Percentiles rank a stretch among this genome's conserved stretches.
phyloP scores from a whole-genome alignment of 2,888 invertebrate genomes.

The Mimachlamys varia region DNA sequence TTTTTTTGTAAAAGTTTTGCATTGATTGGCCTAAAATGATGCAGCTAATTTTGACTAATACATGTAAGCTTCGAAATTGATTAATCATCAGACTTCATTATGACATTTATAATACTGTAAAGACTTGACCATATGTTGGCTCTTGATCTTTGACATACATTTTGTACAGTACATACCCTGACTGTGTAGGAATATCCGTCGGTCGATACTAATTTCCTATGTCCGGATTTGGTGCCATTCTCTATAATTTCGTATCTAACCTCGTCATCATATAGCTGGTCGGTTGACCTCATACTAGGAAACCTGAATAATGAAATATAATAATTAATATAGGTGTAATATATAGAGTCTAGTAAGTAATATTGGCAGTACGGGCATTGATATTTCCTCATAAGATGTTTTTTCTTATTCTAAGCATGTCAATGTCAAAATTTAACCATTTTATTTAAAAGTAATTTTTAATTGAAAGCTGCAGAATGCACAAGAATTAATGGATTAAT shows the following conservation, averaged over 20 bases:
- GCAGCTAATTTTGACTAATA: too few species aligned
- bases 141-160: not conserved
- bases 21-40: too few species aligned
- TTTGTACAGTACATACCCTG: not conserved
- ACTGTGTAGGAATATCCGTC: conserved; percentile 20
- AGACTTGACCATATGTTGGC: not conserved
- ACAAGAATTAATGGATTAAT: too few species aligned
- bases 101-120: not conserved
- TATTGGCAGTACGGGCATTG: too few species aligned
- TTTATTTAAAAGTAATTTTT: too few species aligned
- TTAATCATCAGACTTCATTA: not conserved
- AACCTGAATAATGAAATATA: not conserved
- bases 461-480: too few species aligned
- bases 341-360: not conserved
- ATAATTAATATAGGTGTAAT: not conserved
- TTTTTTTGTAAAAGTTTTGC: too few species aligned
- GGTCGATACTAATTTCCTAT: not conserved
- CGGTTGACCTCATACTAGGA: not conserved
- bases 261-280: not conserved
- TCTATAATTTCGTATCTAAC: not conserved
- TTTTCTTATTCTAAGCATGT: too few species aligned
- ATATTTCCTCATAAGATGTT: too few species aligned
- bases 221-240: not conserved
- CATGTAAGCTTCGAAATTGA: too few species aligned
- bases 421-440: too few species aligned